Percentiles rank a stretch among this genome's conserved stretches.
These are phyloP conservation scores for Sipha maydis DNA, from an alignment of 2,888 invertebrate species.

Conservation along the genomic window DNA sequence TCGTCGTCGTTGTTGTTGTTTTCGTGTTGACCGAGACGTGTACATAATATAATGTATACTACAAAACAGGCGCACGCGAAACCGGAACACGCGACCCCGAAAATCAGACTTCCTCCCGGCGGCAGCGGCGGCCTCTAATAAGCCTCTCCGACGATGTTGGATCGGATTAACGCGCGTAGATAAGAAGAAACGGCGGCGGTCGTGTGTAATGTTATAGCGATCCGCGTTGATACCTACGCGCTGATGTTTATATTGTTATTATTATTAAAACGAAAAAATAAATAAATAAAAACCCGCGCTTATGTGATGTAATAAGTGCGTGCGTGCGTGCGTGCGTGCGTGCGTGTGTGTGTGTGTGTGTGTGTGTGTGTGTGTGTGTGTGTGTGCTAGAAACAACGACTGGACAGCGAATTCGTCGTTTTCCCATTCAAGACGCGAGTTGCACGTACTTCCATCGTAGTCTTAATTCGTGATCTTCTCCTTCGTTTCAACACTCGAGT, in stretches of 20 bases:
- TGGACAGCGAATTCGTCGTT: neutral
- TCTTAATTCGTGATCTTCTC: no score
- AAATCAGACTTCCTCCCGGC: slow-evolving; percentile 25
- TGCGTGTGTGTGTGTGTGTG: neutral
- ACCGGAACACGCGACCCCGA: slow-evolving; percentile 44
- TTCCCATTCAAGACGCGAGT: no score
- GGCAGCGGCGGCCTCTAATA: neutral
- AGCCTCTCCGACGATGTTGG: neutral
- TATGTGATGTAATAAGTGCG: neutral
- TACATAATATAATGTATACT: neutral
- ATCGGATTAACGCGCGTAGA: neutral
- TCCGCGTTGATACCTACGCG: neutral
- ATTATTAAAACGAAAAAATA: neutral
- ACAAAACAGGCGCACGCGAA: slow-evolving; percentile 4
- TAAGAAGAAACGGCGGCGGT: neutral
- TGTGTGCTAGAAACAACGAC: neutral
- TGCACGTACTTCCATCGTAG: no score
- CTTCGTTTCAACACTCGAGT: no score
- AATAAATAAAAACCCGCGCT: neutral
- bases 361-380: neutral
- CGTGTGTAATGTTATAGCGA: neutral
- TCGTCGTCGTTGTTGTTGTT: slow-evolving; percentile 28
- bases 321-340: no score
- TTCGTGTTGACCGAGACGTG: neutral
- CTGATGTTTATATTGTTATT: neutral